A percentile compares a stretch with the other conserved stretches of the same genome.
phyloP scores from a whole-genome alignment of 2,113 vertebrate genomes.

The Rhabdomys dilectus region DNA sequence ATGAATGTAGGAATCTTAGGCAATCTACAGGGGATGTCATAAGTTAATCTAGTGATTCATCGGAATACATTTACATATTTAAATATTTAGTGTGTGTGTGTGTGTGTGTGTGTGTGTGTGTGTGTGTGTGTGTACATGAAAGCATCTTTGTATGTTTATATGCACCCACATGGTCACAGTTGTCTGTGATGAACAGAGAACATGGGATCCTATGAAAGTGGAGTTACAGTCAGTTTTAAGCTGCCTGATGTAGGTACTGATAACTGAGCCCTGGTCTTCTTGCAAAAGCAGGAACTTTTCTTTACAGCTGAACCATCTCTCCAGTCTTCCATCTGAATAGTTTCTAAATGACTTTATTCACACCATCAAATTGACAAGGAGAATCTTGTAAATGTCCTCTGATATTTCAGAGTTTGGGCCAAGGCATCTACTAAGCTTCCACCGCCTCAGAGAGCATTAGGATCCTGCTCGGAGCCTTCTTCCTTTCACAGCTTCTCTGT shows the following conservation, averaged over 20 bases:
- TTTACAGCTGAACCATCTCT: not conserved
- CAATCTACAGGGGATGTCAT: not conserved
- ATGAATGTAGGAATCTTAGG: not conserved
- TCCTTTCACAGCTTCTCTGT: not conserved
- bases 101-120: too few species aligned
- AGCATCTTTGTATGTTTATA: not conserved
- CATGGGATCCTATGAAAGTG: not conserved
- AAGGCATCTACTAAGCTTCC: not conserved
- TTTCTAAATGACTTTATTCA: not conserved
- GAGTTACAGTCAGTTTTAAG: not conserved
- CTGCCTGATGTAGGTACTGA: not conserved
- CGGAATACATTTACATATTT: not conserved
- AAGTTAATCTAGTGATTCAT: not conserved
- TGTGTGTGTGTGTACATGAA: too few species aligned
- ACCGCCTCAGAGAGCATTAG: not conserved
- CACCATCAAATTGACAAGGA: not conserved
- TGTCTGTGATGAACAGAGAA: not conserved
- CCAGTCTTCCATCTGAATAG: not conserved
- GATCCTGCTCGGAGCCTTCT: not conserved
- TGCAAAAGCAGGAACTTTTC: not conserved
- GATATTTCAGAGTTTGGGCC: not conserved
- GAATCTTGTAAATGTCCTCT: not conserved
- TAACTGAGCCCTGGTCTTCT: not conserved
- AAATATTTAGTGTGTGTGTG: too few species aligned
- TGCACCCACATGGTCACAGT: not conserved